These are phyloP conservation scores for Tapirus terrestris DNA, from an alignment of 2,113 vertebrate species.

Conservation along the genomic window DNA sequence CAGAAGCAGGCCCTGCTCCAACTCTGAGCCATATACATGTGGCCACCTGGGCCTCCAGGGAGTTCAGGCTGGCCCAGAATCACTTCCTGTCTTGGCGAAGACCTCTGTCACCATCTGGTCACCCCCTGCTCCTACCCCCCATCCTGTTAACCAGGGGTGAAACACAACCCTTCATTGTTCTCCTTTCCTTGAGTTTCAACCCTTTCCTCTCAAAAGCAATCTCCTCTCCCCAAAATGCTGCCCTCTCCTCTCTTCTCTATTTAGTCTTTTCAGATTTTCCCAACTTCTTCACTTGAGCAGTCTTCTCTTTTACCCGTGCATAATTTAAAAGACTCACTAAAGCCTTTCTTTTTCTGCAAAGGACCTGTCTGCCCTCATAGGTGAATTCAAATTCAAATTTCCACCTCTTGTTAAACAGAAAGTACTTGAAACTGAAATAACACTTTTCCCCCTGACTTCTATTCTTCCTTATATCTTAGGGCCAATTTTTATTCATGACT, in stretches of 20 bases:
- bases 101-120: not conserved
- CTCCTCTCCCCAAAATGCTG: not conserved
- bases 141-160: not conserved
- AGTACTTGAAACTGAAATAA: constrained; percentile 73
- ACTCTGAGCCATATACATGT: not conserved
- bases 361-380: constrained; percentile 34
- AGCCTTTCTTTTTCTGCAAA: not conserved
- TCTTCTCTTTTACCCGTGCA: constrained; percentile 13
- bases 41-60: not conserved
- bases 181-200: not conserved
- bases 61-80: not conserved
- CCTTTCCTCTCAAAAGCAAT: not conserved
- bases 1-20: not conserved
- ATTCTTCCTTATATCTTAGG: constrained; percentile 60
- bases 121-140: too few species aligned
- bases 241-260: not conserved
- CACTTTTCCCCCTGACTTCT: constrained; percentile 32
- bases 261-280: constrained; percentile 33
- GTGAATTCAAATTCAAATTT: constrained; percentile 74
- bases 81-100: not conserved
- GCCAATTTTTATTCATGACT: constrained; percentile 71
- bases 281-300: not conserved
- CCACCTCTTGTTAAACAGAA: constrained; percentile 65
- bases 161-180: not conserved
- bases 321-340: constrained; percentile 61